These are phyloP conservation scores for Trichomalopsis sarcophagae DNA, from an alignment of 1,140 invertebrate species.

Conservation along the genomic window DNA sequence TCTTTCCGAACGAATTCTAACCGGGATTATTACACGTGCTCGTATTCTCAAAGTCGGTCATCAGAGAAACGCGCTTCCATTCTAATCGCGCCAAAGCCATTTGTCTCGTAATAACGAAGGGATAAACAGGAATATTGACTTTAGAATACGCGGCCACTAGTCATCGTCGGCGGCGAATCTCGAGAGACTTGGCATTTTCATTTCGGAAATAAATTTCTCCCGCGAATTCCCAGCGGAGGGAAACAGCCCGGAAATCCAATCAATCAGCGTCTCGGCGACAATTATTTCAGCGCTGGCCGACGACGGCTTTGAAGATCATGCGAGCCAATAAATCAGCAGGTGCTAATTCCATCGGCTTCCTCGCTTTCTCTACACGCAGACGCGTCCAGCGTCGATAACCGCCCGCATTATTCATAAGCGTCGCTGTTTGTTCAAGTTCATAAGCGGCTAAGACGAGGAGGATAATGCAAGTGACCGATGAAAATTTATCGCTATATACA, in stretches of 20 bases:
- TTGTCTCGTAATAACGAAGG: no score
- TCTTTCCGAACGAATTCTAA: no score
- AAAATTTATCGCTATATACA: background rate
- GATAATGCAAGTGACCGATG: background rate
- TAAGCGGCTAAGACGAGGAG: slow-evolving; percentile 9
- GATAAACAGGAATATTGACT: no score
- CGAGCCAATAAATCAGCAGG: slow-evolving; percentile 27
- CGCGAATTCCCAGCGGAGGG: no score
- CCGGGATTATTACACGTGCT: no score
- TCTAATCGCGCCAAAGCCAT: no score
- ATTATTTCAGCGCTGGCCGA: background rate
- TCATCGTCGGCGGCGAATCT: no score
- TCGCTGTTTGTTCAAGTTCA: slow-evolving; percentile 19
- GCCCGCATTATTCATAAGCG: slow-evolving; percentile 34
- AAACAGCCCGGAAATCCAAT: background rate
- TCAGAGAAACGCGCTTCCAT: no score
- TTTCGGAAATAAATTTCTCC: no score
- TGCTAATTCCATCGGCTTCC: background rate
- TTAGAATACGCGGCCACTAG: no score
- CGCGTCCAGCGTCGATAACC: slow-evolving; percentile 3
- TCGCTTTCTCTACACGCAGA: background rate
- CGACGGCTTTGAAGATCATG: background rate
- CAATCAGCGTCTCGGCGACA: slow-evolving; percentile 3
- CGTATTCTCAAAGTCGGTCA: no score
- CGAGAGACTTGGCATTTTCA: no score